These are phyloP conservation scores for Tuberolachnus salignus DNA, from an alignment of 2,888 invertebrate genomes.

Conservation along the genomic window DNA sequence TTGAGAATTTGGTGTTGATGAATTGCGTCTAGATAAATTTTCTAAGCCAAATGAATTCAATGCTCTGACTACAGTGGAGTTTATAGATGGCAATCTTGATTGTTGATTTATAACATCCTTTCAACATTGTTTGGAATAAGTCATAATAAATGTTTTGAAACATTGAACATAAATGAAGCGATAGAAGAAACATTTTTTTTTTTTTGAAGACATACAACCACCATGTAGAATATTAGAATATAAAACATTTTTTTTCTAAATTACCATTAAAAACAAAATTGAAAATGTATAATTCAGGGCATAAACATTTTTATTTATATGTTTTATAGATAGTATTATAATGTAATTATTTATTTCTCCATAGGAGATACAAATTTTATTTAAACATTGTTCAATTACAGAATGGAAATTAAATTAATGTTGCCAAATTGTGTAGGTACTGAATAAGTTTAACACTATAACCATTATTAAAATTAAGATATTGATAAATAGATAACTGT, in stretches of 20 bases:
- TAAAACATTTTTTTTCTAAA: background rate
- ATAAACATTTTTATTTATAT: no score
- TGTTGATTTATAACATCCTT: conserved; percentile 63
- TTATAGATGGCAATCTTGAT: conserved; percentile 65
- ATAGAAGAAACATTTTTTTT: conserved; percentile 21
- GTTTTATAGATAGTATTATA: no score
- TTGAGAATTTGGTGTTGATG: conserved; percentile 65
- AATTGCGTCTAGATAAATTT: conserved; percentile 58
- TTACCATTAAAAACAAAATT: background rate
- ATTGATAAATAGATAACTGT: no score
- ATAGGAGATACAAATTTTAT: no score
- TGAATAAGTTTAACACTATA: no score
- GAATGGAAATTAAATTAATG: no score
- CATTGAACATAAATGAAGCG: conserved; percentile 37
- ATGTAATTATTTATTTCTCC: no score
- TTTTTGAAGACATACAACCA: conserved; percentile 11
- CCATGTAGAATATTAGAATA: conserved; percentile 12
- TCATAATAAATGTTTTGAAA: conserved; percentile 17
- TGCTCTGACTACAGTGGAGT: conserved; percentile 73
- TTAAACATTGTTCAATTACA: no score
- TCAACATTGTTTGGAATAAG: conserved; percentile 47
- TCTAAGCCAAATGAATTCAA: conserved; percentile 64
- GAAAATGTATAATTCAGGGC: background rate
- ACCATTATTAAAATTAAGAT: no score
- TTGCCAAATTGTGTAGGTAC: no score